Evolutionary conservation across 2,888 invertebrate species (phyloP).

Genomic region (Ecliptopera silaceata): DNA sequence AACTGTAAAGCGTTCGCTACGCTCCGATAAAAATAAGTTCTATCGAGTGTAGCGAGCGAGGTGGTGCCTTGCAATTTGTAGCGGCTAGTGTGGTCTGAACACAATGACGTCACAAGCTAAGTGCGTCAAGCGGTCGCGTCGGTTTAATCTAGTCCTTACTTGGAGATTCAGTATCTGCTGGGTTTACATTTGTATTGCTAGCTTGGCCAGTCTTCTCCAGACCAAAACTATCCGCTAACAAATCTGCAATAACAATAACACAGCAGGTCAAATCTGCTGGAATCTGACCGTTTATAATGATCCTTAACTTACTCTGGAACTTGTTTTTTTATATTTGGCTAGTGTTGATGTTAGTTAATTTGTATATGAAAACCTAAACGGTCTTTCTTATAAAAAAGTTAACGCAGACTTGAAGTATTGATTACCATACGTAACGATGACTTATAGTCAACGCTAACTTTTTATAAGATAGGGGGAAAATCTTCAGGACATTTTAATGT

Average conservation of each 20-base stretch:
- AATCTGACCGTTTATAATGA: not conserved
- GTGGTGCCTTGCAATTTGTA: conserved; percentile 47
- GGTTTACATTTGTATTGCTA: conserved; percentile 62
- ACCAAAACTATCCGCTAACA: conserved; percentile 75
- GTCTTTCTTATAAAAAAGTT: no score
- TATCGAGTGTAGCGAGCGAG: conserved; percentile 3
- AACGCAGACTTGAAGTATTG: no score
- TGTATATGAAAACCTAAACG: no score
- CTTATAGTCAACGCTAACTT: no score
- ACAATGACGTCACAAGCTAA: conserved; percentile 25
- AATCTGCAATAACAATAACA: conserved; percentile 68
- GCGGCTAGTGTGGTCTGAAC: conserved; percentile 53
- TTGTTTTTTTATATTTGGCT: not conserved
- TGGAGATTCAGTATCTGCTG: conserved; percentile 57
- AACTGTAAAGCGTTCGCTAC: conserved; percentile 2
- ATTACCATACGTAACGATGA: no score
- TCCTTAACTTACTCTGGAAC: not conserved
- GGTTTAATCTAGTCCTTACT: conserved; percentile 54
- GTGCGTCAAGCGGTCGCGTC: conserved; percentile 7
- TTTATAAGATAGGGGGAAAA: no score
- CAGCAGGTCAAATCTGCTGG: conserved; percentile 48
- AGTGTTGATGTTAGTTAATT: not conserved
- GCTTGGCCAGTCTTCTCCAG: conserved; percentile 66
- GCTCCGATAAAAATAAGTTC: not conserved
- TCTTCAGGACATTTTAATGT: no score